Conservation (phyloP, 2,797 vertebrate species). For the Simalia tracyae region DNA sequence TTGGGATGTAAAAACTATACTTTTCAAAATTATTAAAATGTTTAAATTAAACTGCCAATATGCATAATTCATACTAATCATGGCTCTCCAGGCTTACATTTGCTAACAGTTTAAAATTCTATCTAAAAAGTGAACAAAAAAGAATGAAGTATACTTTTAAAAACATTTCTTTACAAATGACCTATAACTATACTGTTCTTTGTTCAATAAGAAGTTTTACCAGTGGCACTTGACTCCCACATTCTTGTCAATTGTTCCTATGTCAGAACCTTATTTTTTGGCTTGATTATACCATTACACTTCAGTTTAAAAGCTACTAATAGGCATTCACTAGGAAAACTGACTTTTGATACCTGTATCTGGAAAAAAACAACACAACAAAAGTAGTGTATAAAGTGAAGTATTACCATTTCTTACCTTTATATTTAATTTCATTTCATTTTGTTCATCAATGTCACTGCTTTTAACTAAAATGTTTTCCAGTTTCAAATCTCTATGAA, state of each 20-base stretch:
- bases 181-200: conserved; percentile 12
- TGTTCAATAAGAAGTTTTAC: conserved; percentile 11
- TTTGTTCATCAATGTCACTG: conserved; percentile 71
- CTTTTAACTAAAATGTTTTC: conserved; percentile 93
- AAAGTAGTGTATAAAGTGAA: conserved; percentile 48
- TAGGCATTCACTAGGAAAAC: conserved; percentile 47
- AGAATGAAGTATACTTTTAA: conserved; percentile 23
- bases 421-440: conserved; percentile 81
- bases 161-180: conserved; percentile 31
- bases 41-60: conserved; percentile 63
- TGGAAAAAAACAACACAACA: conserved; percentile 1
- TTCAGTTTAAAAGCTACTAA: conserved; percentile 60
- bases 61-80: conserved; percentile 69
- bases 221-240: conserved; percentile 57
- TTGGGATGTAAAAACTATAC: conserved; percentile 43
- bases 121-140: conserved; percentile 46
- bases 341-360: conserved; percentile 48
- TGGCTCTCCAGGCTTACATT: conserved; percentile 54
- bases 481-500: conserved; percentile 87
- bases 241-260: conserved; percentile 44
- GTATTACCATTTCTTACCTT: conserved; percentile 77
- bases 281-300: conserved; percentile 55
- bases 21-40: conserved; percentile 60
- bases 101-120: conserved; percentile 58
- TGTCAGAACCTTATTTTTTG: conserved; percentile 45